phyloP scores from a whole-genome alignment of 2,888 invertebrate genomes.

The Heliconius charithonia region DNA sequence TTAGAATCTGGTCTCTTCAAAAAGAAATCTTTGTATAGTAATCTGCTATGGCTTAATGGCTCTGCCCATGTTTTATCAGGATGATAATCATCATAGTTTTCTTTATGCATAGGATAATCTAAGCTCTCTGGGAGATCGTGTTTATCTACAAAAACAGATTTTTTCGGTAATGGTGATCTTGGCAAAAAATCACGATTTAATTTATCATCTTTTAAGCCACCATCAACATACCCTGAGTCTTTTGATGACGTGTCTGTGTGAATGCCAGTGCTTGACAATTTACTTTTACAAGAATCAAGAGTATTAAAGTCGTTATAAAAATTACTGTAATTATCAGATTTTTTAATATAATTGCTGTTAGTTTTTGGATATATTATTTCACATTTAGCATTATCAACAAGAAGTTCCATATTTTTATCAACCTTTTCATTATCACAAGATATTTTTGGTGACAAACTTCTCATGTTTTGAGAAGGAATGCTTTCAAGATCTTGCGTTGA shows the following conservation, averaged over 20 bases:
- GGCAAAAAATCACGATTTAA: constrained; percentile 67
- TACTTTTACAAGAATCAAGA: constrained; percentile 58
- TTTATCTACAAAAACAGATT: constrained; percentile 60
- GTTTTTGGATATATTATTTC: constrained; percentile 48
- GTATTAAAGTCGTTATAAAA: constrained; percentile 73
- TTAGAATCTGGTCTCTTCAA: constrained; percentile 73
- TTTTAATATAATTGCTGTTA: constrained; percentile 53
- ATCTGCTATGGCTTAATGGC: constrained; percentile 75
- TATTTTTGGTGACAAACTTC: constrained; percentile 67
- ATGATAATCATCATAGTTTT: constrained; percentile 59
- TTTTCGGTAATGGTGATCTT: constrained; percentile 60
- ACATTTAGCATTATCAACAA: constrained; percentile 33
- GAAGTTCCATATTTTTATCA: constrained; percentile 27
- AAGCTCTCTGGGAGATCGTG: constrained; percentile 63
- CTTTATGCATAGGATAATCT: constrained; percentile 65
- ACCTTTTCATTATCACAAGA: constrained; percentile 39
- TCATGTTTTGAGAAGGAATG: constrained; percentile 68
- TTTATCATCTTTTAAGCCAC: constrained; percentile 70
- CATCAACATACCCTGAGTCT: constrained; percentile 77
- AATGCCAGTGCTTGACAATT: constrained; percentile 66
- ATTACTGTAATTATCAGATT: constrained; percentile 67
- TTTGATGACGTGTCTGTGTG: constrained; percentile 75
- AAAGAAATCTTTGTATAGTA: constrained; percentile 78
- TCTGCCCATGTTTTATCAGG: constrained; percentile 66
- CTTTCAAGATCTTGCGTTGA: constrained; percentile 78